Evolutionary conservation across 2,797 vertebrate genomes (phyloP).

Genomic region (Cirrhinus molitorella): DNA sequence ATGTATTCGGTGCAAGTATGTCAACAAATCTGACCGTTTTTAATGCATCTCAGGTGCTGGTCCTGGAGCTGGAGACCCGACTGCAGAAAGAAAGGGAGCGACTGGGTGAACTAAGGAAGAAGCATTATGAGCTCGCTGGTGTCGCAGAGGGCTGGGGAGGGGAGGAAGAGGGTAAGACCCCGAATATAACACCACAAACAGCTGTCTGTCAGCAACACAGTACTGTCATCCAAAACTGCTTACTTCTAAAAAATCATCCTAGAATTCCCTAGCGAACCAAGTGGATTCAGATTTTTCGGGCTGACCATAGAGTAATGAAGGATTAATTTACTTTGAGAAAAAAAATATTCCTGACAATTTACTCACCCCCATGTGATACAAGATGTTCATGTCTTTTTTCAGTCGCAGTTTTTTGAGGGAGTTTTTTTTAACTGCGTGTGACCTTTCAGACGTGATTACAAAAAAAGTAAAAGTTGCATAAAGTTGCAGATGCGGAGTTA

Average conservation of each 20-base stretch:
- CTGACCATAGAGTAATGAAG: background rate
- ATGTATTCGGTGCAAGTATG: background rate
- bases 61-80: conserved; percentile 93
- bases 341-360: too few relatives aligned
- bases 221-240: background rate
- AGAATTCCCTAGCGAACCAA: background rate
- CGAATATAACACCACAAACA: background rate
- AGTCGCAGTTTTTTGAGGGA: too few relatives aligned
- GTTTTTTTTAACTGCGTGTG: too few relatives aligned
- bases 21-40: conserved; percentile 14
- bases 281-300: background rate
- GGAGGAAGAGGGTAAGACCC: conserved; percentile 74
- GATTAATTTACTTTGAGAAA: too few relatives aligned
- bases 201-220: background rate
- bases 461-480: too few relatives aligned
- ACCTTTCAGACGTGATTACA: too few relatives aligned
- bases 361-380: too few relatives aligned
- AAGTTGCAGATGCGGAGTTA: too few relatives aligned
- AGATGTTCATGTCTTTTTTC: too few relatives aligned
- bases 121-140: conserved; percentile 94
- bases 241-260: background rate
- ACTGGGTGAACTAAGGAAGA: conserved; percentile 94
- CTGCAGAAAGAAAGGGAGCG: conserved; percentile 95
- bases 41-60: conserved; percentile 84
- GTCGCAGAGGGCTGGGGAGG: conserved; percentile 95